A percentile compares a stretch with the other conserved stretches of the same genome.
These are phyloP conservation scores for Polydrusus cervinus DNA, from an alignment of 2,888 invertebrate species.

Conservation along the genomic window DNA sequence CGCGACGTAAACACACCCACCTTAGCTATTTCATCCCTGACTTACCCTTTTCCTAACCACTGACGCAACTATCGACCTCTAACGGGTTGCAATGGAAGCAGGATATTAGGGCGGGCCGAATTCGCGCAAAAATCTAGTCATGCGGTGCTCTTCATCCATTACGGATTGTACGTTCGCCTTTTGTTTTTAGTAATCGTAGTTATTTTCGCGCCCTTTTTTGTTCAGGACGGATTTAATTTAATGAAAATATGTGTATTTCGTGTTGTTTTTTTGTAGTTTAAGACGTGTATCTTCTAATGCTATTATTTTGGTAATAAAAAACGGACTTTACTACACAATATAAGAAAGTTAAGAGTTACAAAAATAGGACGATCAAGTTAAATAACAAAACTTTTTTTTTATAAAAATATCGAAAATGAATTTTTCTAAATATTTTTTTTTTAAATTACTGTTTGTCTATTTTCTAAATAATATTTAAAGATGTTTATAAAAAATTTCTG, in stretches of 20 bases:
- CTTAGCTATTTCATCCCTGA: conserved; percentile 42
- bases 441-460: too few relatives aligned
- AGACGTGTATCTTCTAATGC: background rate
- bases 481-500: too few relatives aligned
- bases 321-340: background rate
- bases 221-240: background rate
- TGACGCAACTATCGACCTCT: conserved; percentile 64
- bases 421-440: too few relatives aligned
- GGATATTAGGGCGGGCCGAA: conserved; percentile 60
- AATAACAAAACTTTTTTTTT: too few relatives aligned
- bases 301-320: background rate
- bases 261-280: conserved; percentile 1
- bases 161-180: conserved; percentile 59
- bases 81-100: conserved; percentile 61
- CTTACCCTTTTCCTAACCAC: conserved; percentile 27
- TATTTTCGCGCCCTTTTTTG: conserved; percentile 49
- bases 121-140: conserved; percentile 65
- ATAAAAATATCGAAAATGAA: too few relatives aligned
- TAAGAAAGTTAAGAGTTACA: background rate
- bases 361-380: too few relatives aligned
- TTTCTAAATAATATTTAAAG: too few relatives aligned
- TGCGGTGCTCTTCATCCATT: conserved; percentile 66
- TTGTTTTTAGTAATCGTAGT: conserved; percentile 57
- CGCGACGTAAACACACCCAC: conserved; percentile 15
- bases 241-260: conserved; percentile 1